Evolutionary conservation across 1,140 invertebrate genomes (phyloP), one percentile per base, ranked within the genome.

Genomic region (Calephelis virginiensis): DNA sequence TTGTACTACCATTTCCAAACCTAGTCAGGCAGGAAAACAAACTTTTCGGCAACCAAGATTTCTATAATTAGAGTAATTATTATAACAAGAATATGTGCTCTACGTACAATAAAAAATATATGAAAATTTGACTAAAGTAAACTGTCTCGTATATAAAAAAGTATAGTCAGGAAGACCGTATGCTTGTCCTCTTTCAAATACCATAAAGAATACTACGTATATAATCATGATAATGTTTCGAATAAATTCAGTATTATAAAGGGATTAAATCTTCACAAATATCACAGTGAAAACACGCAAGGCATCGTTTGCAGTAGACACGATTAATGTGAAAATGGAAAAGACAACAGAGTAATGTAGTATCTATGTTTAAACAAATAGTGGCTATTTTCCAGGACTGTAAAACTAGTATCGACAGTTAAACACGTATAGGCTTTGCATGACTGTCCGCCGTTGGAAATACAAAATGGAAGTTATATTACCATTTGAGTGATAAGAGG

Each of bases 221-320:
- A 76, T 72, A 76, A 78, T 75, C 69, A 70, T 77, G 28, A 81
- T 83, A 74, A 81, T 80, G 81, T 83, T 85, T 81, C 61, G 74
- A 71, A 84, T 82, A 81, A 85, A 83, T 80, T 74, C 71, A 69
- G 78, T 78, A 82, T 86, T 88, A 82, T 83, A 75, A 76, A 81
- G 73, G 81, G 75, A 86, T 85, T 85, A 85, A 78, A 78, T 80
- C 79, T 86, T 82, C 82, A 78, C 83, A 85, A 87, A 83, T 82
- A 85, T 85, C 80, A 84, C 82, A 85, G 79, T 86, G 78, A 77
- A 80, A 76, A 86, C 86, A 89, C 86, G 86, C 85, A 63, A 87
- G 78, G 77, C 81, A 78, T 81, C 80, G 77, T 77, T 82, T 72
- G 73, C 66, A 71, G 72, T 61, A 71, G 75, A 83, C 78, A 78